A percentile compares a stretch with the other conserved stretches of the same genome.
phyloP scores from a whole-genome alignment of 2,797 vertebrate species.

The Chrosomus eos region DNA sequence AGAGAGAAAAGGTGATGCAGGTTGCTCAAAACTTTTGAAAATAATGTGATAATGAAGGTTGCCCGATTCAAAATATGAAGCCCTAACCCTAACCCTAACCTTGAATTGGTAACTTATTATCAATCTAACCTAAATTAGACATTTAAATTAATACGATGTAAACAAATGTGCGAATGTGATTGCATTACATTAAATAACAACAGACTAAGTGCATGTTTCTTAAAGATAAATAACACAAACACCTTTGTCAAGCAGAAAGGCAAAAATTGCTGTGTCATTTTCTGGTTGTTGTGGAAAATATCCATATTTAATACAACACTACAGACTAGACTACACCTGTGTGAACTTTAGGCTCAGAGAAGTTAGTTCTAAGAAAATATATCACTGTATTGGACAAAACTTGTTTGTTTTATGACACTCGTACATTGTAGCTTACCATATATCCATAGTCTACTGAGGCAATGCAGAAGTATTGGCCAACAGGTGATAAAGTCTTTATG shows the following conservation, averaged over 20 bases:
- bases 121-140: not conserved
- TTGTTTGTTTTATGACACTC: not conserved
- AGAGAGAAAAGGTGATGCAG: not conserved
- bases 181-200: not conserved
- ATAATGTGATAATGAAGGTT: not conserved
- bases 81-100: no score
- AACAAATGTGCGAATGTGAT: not conserved
- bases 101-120: not conserved
- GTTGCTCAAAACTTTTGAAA: no score
- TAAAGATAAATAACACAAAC: not conserved
- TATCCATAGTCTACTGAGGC: not conserved
- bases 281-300: not conserved
- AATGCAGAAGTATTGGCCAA: not conserved
- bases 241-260: not conserved
- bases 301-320: not conserved
- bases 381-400: not conserved
- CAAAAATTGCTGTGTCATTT: not conserved
- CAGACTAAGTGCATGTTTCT: not conserved
- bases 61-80: not conserved
- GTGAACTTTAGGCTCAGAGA: not conserved
- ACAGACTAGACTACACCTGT: not conserved
- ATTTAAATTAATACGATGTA: not conserved
- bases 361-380: not conserved
- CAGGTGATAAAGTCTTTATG: not conserved
- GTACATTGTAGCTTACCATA: not conserved